Percentiles rank a stretch among this genome's conserved stretches.
Evolutionary conservation across 2,797 vertebrate genomes (phyloP).

Genomic region (Cirrhinus mrigala): DNA sequence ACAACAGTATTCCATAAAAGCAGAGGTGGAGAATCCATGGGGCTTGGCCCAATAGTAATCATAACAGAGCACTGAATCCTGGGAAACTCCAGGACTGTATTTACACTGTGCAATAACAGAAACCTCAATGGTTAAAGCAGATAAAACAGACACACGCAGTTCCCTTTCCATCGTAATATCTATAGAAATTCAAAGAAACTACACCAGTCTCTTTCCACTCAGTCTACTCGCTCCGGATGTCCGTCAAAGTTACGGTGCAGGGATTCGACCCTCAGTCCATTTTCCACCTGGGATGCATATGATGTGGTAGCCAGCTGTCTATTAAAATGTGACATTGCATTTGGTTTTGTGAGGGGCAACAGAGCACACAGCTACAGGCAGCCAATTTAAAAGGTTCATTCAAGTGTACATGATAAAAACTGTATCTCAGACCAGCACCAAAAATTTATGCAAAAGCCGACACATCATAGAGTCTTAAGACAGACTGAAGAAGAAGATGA

Average conservation of each 20-base stretch:
- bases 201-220: constrained; percentile 41
- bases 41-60: constrained; percentile 70
- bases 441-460: constrained; percentile 68
- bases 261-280: constrained; percentile 39
- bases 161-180: constrained; percentile 67
- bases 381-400: constrained; percentile 54
- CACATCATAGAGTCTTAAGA: constrained; percentile 41
- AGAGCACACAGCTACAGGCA: constrained; percentile 53
- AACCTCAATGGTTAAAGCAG: constrained; percentile 76
- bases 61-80: constrained; percentile 71
- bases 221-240: background rate
- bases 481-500: constrained; percentile 37
- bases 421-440: constrained; percentile 64
- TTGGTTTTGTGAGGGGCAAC: constrained; percentile 55
- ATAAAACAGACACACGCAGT: constrained; percentile 66
- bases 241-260: constrained; percentile 1
- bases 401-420: constrained; percentile 67
- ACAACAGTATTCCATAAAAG: constrained; percentile 81
- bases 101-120: constrained; percentile 78
- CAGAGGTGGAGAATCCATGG: constrained; percentile 75
- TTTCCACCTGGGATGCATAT: constrained; percentile 55
- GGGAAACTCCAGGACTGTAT: constrained; percentile 78
- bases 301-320: constrained; percentile 49
- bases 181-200: constrained; percentile 68
- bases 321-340: constrained; percentile 58